Evolutionary conservation across 1,140 invertebrate genomes (phyloP).

Genomic region (Liolophura sinensis): DNA sequence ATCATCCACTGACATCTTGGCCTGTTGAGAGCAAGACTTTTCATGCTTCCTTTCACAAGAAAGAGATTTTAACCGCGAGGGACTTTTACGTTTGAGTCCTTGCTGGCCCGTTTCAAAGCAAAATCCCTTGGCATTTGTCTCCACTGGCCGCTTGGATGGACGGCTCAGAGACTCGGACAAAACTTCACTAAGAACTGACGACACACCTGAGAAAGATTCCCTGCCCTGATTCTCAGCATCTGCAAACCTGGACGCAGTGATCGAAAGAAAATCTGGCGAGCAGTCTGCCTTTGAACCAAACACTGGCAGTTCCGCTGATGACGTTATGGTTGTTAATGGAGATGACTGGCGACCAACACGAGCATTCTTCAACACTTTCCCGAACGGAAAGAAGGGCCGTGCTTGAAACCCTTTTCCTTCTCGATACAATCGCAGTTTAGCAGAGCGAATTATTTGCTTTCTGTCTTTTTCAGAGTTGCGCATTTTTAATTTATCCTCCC

Average conservation of each 20-base stretch:
- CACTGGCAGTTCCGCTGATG: no score
- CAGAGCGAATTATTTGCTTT: conserved; percentile 37
- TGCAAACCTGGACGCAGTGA: background rate
- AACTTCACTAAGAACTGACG: no score
- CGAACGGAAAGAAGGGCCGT: background rate
- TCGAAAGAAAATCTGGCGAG: background rate
- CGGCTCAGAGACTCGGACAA: no score
- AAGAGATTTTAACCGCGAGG: no score
- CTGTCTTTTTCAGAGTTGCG: conserved; percentile 43
- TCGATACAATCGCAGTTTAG: conserved; percentile 23
- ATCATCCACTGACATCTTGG: conserved; percentile 35
- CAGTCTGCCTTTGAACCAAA: no score
- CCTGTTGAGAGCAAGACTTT: conserved; percentile 48
- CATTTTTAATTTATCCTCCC: conserved; percentile 40
- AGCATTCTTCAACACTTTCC: background rate
- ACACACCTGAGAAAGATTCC: no score
- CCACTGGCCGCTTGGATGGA: no score
- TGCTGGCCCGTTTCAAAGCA: no score
- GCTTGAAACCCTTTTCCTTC: background rate
- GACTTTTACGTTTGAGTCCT: no score
- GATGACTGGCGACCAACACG: background rate
- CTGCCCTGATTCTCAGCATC: background rate
- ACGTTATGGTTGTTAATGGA: background rate
- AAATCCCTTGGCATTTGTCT: no score
- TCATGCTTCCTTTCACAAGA: conserved; percentile 1